Conservation (phyloP, 2,113 vertebrate species). For the Daboia siamensis region DNA sequence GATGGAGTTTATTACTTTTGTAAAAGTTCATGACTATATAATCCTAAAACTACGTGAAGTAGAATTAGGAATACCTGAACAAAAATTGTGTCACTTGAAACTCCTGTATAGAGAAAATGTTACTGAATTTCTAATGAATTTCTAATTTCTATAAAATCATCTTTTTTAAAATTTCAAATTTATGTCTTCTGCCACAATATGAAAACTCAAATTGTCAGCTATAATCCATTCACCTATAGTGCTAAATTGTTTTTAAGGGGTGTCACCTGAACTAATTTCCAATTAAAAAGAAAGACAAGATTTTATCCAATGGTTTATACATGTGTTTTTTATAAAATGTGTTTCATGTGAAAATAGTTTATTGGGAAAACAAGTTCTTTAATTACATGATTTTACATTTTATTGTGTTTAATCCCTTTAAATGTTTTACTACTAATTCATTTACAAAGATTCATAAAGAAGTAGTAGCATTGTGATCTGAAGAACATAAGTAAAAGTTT, state of each 20-base stretch:
- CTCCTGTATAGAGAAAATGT: not conserved
- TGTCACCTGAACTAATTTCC: not conserved
- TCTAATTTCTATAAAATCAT: not conserved
- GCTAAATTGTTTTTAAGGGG: not conserved
- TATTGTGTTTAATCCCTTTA: slow-evolving; percentile 18
- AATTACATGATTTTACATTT: slow-evolving; percentile 37
- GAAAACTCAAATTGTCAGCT: not conserved
- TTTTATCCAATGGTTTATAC: slow-evolving; percentile 6
- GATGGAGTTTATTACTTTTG: not conserved
- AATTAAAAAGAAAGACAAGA: not conserved
- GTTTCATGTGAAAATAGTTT: slow-evolving; percentile 1
- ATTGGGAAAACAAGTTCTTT: slow-evolving; percentile 27
- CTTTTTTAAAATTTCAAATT: not conserved
- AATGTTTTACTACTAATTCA: not conserved
- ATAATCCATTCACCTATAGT: not conserved
- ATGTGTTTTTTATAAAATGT: slow-evolving; percentile 26
- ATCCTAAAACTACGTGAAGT: not conserved
- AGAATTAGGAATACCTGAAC: not conserved
- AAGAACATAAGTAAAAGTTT: not conserved
- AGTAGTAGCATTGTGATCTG: not conserved
- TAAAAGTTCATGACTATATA: not conserved
- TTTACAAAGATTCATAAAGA: not conserved
- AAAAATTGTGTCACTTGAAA: not conserved
- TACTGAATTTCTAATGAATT: not conserved
- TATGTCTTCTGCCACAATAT: not conserved